A percentile compares a stretch with the other conserved stretches of the same genome.
phyloP scores from a whole-genome alignment of 2,888 invertebrate genomes.

The Idaea straminata region DNA sequence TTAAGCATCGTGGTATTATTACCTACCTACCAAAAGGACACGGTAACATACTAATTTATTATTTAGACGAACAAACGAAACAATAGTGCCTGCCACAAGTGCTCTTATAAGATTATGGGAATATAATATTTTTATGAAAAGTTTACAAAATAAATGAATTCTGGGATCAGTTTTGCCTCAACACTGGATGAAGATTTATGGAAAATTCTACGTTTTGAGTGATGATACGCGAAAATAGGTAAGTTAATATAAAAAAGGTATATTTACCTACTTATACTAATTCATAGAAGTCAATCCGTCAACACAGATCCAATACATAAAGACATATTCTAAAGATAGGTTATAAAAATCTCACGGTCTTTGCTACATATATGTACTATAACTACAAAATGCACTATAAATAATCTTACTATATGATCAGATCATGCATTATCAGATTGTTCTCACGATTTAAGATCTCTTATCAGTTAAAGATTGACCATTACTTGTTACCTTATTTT shows the following conservation, averaged over 20 bases:
- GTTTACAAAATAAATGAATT: conserved; percentile 39
- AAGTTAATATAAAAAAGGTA: conserved; percentile 34
- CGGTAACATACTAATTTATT: conserved; percentile 32
- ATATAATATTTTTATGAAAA: conserved; percentile 24
- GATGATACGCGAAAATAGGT: conserved; percentile 74
- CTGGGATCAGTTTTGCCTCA: conserved; percentile 18
- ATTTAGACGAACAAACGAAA: conserved; percentile 56
- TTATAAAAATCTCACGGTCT: neutral
- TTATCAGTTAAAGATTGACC: neutral
- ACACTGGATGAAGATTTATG: conserved; percentile 38
- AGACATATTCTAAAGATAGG: neutral
- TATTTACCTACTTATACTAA: neutral
- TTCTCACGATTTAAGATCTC: neutral
- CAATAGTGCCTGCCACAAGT: conserved; percentile 50
- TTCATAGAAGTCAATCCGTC: neutral
- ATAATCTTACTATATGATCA: neutral
- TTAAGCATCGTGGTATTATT: conserved; percentile 21
- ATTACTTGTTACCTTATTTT: neutral
- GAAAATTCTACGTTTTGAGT: conserved; percentile 51
- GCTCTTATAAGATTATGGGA: conserved; percentile 43
- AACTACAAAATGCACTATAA: neutral
- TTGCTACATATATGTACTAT: neutral
- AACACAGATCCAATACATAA: neutral
- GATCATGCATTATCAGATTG: neutral
- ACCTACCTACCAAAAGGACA: conserved; percentile 51